Evolutionary conservation across 2,888 invertebrate genomes (phyloP), one percentile per base, ranked within the genome.

Genomic region (Hyposoter didymator): DNA sequence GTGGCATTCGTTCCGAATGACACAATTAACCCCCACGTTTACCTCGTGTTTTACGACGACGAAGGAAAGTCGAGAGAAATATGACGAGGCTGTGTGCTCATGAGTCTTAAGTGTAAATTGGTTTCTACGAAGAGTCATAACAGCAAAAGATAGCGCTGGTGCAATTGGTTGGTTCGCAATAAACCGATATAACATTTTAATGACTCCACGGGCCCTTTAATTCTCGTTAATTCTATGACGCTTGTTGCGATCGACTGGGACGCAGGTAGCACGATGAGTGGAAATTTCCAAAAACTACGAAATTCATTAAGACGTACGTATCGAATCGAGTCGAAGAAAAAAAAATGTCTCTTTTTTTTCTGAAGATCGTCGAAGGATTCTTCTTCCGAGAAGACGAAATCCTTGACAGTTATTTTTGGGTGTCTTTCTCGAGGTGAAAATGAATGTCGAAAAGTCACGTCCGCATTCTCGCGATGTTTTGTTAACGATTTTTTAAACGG

Each of bases 41-140:
- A 66, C 19, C n/a, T n/a, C n/a, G 64, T 66, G 8, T 66, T 66
- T 66, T 66, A 39, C n/a, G 64, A 64, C 6, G 39, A 64, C 64
- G 8, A 64, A 64, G 35, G 10, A 64, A 64, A 64, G 35, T 35
- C 35, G 8, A 64, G 59, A 64, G 64, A 39, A 64, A 59, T 59
- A 59, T 59, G 28, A 59, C 59, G 28, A 28, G 59, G 28, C 28
- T 59, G 22, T 59, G 59, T 59, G 28, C 59, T 28, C 28, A 14
- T 28, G 59, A 35, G 39, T 66, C 39, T 66, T 39, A 12, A 66
- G 64, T 8, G 64, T 39, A 39, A 35, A 39, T 66, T 66, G 64
- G n/a, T 66, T 66, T 39, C 19, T 39, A 10, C 6, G 5, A 10
- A 52, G 55, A 22, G 10, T 3, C 12, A 59, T 59, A 59, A 28